Conservation (phyloP, 2,113 vertebrate genomes). For the Caloenas nicobarica region DNA sequence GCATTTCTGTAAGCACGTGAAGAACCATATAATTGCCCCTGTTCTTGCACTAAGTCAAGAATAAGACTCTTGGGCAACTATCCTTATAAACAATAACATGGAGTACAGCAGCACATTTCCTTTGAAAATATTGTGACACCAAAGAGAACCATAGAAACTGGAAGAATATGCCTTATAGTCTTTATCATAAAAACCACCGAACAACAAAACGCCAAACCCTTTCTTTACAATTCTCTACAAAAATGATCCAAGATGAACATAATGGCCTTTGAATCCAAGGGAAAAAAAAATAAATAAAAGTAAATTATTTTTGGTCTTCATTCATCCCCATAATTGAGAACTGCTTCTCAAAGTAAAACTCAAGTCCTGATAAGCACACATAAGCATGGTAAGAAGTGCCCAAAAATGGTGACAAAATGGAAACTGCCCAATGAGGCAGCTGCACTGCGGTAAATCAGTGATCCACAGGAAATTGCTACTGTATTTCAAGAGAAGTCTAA, state of each 20-base stretch:
- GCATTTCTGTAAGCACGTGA: fast-evolving
- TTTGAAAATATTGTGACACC: not conserved
- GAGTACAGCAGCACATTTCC: not conserved
- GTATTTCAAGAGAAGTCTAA: not conserved
- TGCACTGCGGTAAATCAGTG: not conserved
- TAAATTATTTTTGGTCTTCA: not conserved
- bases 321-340: not conserved
- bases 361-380: not conserved
- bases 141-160: not conserved
- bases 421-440: not conserved
- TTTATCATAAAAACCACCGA: not conserved
- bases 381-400: not conserved
- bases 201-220: not conserved
- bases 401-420: not conserved
- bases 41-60: not conserved
- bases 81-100: not conserved
- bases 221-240: not conserved
- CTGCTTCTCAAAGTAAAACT: not conserved
- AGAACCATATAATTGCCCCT: not conserved
- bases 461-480: not conserved
- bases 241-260: not conserved
- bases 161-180: not conserved
- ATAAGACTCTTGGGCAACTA: not conserved
- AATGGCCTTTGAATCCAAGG: not conserved
- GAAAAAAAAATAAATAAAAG: not conserved